Base-by-base conservation (phyloP, 1,140 invertebrate species). In the Babylonia areolata region DNA sequence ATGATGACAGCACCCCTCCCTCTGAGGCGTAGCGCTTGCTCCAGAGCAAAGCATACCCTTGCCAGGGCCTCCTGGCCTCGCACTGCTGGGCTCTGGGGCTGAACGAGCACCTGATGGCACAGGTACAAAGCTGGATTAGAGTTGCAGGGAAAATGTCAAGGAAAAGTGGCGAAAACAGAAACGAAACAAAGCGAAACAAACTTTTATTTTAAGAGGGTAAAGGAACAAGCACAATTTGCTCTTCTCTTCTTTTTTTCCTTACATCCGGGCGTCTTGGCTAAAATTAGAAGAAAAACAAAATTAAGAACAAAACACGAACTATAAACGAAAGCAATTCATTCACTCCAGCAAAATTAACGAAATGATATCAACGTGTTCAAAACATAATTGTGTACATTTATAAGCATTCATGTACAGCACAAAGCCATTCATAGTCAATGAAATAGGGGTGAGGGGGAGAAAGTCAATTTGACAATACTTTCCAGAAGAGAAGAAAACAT, bases 41-140 rank as follows among this genome's bases (percentile, higher is more conserved):
- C 82, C n/a, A 84, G 23, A 5, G 82, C 23, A 46, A 42, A 73
- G 39, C 82, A 84, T 6, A 84, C 82, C 69, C 82, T 84, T 3
- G 82, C 35, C 35, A 84, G 64, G 69, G 82, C 82, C 39, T 84
- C 82, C n/a, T 84, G 82, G 42, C 82, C 82, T 1, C 82, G 58
- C 0, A 84, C 17, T 11, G 82, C 82, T 17, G 82, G 82, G 12
- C 54, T 84, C 82, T 84, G 82, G 6, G 82, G 82, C 69, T 42
- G n/a, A 31, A 58, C 20, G 3, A 84, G 39, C 37, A 84, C 39
- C 64, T 46, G 33, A 15, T 33, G 37, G 33, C n/a, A 23, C 35
- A 58, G 17, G 46, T 12, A 3, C 46, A 9, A 51, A 12, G 46
- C 9, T 51, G 9, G 17, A 46, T 9, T 51, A 12, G 9, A 51